Evolutionary conservation across 1,140 invertebrate genomes (phyloP), one percentile per base, ranked within the genome.

Genomic region (Diachasmimorpha longicaudata): DNA sequence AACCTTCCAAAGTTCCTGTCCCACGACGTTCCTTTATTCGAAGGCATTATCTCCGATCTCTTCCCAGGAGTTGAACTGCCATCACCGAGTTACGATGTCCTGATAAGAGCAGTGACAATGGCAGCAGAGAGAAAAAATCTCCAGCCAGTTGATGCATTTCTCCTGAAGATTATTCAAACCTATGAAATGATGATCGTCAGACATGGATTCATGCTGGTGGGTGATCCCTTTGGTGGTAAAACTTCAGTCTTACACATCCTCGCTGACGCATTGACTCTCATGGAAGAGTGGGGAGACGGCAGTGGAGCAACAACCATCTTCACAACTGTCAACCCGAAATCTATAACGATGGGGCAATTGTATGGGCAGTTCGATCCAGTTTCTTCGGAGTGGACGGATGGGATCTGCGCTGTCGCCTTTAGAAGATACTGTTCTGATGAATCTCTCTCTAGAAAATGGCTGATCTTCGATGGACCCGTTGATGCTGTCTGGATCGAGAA

Each of bases 401-500:
- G 96, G 36, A 91, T 98, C 31, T 92, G 95, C 63, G 93, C 95
- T 0, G 93, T 91, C n/a, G 92, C 92, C 77, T 96, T 95, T 85
- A 90, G 94, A 74, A 90, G 90, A 69, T 95, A 93, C 90, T 91
- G 92, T 5, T 90, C 89, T 25, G 91, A 93, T 42, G 91, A 93
- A 78, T 92, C 91, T 4, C 89, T 91, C 4, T 92, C 95, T 76
- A 90, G 93, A 73, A 97, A 96, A 86, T 94, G 93, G 93, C 86
- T 94, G 13, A 87, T 96, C 10, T 96, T 96, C 82, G 97, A 98
- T 87, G 97, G 97, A 0, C 96, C 96, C 0, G 95, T 98, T 0
- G 96, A 98, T 86, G 95, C 96, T 1, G 93, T 97, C 3, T 98
- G 97, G 97, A 97, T 98, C 79, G 96, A 98, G 87, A 98, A 97